Percentiles rank a stretch among this genome's conserved stretches.
Conservation (phyloP, 2,888 invertebrate species). For the Adelognathus sp. region DNA sequence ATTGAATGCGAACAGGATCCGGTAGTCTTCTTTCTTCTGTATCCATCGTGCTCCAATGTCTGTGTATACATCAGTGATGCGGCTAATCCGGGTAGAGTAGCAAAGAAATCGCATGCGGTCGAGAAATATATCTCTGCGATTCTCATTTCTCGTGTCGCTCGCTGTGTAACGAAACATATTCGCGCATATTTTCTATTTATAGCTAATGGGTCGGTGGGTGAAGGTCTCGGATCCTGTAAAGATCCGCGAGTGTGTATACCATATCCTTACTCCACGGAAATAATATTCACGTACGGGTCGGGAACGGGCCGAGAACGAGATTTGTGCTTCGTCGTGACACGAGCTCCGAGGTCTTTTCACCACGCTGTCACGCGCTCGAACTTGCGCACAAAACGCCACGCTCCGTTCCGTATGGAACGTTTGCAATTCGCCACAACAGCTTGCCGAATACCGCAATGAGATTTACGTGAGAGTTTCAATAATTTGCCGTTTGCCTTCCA, state of each 20-base stretch:
- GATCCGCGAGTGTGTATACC: no score
- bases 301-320: background rate
- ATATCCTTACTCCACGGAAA: background rate
- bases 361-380: background rate
- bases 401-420: background rate
- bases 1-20: conserved; percentile 28
- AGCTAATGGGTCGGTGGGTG: conserved; percentile 58
- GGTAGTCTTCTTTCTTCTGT: conserved; percentile 40
- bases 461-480: background rate
- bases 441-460: background rate
- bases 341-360: conserved; percentile 2
- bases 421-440: background rate
- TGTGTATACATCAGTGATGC: background rate
- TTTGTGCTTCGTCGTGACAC: background rate
- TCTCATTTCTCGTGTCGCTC: conserved; percentile 1
- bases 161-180: conserved; percentile 1
- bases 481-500: conserved; percentile 18
- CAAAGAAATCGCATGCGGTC: conserved; percentile 28
- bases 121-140: conserved; percentile 18
- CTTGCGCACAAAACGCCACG: background rate
- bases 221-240: conserved; percentile 58
- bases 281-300: conserved; percentile 47
- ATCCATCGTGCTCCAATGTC: background rate
- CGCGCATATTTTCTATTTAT: conserved; percentile 51
- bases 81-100: conserved; percentile 3